A percentile compares a stretch with the other conserved stretches of the same genome.
phyloP scores from a whole-genome alignment of 2,113 vertebrate genomes.

The Anser brachyrhynchus region DNA sequence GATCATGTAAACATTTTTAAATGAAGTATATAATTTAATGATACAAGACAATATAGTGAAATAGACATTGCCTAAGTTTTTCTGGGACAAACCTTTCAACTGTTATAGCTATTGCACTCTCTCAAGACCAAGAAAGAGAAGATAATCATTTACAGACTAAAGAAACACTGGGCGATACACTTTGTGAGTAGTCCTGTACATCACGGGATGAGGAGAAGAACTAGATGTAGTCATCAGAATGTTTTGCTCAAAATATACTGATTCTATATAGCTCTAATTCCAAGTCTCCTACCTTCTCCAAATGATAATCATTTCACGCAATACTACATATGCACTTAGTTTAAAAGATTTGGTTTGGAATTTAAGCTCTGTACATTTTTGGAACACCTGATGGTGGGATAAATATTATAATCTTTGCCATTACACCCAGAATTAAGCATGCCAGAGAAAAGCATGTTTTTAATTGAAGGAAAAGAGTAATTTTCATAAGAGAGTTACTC shows the following conservation, averaged over 20 bases:
- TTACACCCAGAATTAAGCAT: background rate
- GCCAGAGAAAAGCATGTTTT: background rate
- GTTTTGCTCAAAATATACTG: background rate
- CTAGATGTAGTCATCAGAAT: background rate
- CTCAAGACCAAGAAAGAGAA: background rate
- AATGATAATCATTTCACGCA: background rate
- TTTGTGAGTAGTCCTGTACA: background rate
- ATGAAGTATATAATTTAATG: background rate
- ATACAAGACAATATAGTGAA: background rate
- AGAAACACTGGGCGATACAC: background rate
- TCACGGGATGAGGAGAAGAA: background rate
- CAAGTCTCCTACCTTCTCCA: background rate
- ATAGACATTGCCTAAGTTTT: background rate
- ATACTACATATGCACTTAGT: background rate
- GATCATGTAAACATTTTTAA: background rate
- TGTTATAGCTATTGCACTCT: background rate
- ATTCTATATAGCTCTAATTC: background rate
- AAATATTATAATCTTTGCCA: background rate
- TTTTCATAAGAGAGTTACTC: background rate
- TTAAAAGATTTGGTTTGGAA: background rate
- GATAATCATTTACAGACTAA: background rate
- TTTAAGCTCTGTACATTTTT: background rate
- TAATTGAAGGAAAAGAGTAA: background rate
- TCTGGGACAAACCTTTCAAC: background rate
- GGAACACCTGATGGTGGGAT: background rate